Base-by-base conservation (phyloP, 1,140 invertebrate genomes). In the Brachionus angularis region DNA sequence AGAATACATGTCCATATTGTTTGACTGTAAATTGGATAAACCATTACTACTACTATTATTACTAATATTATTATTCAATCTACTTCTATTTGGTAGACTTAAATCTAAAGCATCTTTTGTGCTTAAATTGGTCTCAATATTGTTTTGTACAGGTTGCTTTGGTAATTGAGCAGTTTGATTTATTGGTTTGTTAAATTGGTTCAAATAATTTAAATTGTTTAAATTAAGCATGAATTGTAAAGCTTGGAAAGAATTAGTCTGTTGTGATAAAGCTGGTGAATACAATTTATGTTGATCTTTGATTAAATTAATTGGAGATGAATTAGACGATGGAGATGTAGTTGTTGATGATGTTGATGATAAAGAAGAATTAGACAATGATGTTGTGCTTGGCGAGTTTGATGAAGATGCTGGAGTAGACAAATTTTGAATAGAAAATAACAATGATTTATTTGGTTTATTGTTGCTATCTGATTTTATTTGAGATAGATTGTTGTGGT, bases 71-170 rank as follows among this genome's bases (percentile, higher is more conserved):
- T 23, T 67, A 12, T 47, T 49, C 0, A 50, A 7, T 0, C 62
- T 39, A 46, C 62, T 67, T 1, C 62, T 14, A 25, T 67, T 67
- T 36, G 62, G 62, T 27, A 67, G 29, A 36, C 62, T 67, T n/a
- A 67, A 67, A 25, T 67, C 62, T 2, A 67, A 23, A 2, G 36
- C 62, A 7, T 50, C 62, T 33, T 36, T 67, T 3, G 33, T 16
- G 39, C 39, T 16, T 10, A 10, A 10, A 42, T 42, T 16, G 39
- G 16, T 16, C 16, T 42, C 10, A 42, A 16, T 16, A 42, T 42
- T 10, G 10, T 42, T 42, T 16, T 16, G 10, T 16, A 10, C 39
- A 42, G 16, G 39, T 42, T 16, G 16, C 10, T 10, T 42, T 10
- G 16, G 39, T 16, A 42, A 23, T 3, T 34, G 31, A 27, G 16